Evolutionary conservation across 2,797 vertebrate genomes (phyloP).

Genomic region (Falco cherrug): DNA sequence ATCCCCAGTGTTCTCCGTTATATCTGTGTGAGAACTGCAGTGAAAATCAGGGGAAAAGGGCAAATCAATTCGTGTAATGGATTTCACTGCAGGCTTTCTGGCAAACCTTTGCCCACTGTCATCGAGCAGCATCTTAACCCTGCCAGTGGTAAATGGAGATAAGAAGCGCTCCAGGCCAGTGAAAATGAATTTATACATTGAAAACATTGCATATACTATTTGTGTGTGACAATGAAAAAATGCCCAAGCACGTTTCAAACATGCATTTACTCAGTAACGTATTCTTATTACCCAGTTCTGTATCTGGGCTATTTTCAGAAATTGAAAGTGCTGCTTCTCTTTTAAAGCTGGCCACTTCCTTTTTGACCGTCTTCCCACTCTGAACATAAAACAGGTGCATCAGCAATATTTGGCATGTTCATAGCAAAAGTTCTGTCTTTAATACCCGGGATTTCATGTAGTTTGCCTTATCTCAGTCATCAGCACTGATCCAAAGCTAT

Average conservation of each 20-base stretch:
- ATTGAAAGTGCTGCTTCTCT: constrained; percentile 68
- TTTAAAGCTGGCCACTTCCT: constrained; percentile 74
- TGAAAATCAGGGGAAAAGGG: neutral
- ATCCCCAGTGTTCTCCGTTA: neutral
- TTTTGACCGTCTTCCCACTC: constrained; percentile 72
- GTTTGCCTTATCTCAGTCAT: constrained; percentile 71
- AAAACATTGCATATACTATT: neutral
- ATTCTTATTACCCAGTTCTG: constrained; percentile 68
- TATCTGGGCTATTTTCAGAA: constrained; percentile 75
- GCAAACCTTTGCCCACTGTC: neutral
- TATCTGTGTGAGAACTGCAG: neutral
- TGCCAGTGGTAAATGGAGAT: neutral
- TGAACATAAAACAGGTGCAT: constrained; percentile 77
- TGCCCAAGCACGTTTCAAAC: neutral
- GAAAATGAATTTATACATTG: neutral
- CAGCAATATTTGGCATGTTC: constrained; percentile 62
- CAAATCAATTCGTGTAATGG: neutral
- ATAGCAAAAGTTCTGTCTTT: constrained; percentile 53
- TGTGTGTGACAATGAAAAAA: neutral
- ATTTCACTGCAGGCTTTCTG: neutral
- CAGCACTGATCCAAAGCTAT: constrained; percentile 67
- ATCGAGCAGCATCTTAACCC: neutral
- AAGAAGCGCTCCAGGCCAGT: neutral
- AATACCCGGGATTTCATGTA: constrained; percentile 53
- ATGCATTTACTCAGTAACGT: constrained; percentile 52